Conservation (phyloP, 2,113 vertebrate species). For the Pteruthius melanotis region DNA sequence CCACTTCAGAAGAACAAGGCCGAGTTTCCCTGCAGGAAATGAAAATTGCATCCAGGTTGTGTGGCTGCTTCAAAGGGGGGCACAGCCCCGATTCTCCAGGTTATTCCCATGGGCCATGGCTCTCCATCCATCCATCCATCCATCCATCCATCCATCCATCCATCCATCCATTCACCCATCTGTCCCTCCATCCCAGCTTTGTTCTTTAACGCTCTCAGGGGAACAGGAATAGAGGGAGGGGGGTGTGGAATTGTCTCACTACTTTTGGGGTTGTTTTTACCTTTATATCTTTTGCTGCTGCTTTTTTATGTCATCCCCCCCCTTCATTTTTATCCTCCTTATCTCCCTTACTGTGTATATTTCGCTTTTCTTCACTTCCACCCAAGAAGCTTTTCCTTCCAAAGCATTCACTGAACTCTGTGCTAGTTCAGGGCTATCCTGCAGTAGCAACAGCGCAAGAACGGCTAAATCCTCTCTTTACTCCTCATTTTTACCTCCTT, state of each 20-base stretch:
- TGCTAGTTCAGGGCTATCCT: neutral
- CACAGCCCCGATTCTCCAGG: neutral
- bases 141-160: neutral
- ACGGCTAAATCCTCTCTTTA: neutral
- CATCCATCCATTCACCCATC: neutral
- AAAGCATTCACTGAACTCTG: fast-evolving
- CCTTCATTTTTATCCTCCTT: neutral
- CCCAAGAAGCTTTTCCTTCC: neutral
- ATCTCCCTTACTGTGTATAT: neutral
- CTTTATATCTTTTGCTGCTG: neutral
- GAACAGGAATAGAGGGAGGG: neutral
- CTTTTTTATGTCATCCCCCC: neutral
- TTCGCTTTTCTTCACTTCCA: neutral
- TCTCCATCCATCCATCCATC: neutral
- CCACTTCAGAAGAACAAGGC: neutral
- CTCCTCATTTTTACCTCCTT: neutral
- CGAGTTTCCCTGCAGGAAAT: conserved; percentile 6
- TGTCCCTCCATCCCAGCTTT: neutral
- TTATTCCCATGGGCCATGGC: fast-evolving
- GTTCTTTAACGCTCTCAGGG: neutral
- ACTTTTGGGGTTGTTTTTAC: neutral
- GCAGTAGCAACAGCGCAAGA: neutral
- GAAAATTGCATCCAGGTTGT: neutral
- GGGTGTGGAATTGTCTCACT: neutral
- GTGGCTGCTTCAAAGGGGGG: conserved; percentile 10